Percentiles rank a stretch among this genome's conserved stretches.
phyloP scores from a whole-genome alignment of 2,113 vertebrate genomes.

The Anser cygnoides region DNA sequence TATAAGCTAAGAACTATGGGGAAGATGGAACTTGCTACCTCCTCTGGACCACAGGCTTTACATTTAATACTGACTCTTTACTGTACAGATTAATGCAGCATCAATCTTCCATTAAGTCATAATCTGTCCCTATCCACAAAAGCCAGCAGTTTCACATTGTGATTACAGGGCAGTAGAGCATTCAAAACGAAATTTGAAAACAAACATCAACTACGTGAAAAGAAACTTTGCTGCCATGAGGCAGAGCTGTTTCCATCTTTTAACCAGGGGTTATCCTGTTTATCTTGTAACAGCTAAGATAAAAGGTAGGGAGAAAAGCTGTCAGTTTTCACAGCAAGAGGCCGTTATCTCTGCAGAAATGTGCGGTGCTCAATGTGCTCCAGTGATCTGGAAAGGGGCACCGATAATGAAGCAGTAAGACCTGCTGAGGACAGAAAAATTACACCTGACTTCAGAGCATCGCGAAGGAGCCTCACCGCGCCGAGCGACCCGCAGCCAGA shows the following conservation, averaged over 20 bases:
- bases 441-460: background rate
- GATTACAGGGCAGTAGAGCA: background rate
- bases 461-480: rapidly evolving
- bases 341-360: rapidly evolving
- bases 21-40: background rate
- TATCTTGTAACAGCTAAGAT: background rate
- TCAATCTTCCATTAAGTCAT: background rate
- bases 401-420: rapidly evolving
- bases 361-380: rapidly evolving
- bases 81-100: background rate
- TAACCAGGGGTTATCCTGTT: rapidly evolving
- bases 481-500: background rate
- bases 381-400: background rate
- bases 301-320: background rate
- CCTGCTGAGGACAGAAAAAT: background rate
- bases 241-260: background rate
- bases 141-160: background rate
- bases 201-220: rapidly evolving
- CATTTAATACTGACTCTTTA: background rate
- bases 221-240: background rate
- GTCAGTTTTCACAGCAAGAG: rapidly evolving
- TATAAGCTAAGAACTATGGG: rapidly evolving
- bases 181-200: background rate
- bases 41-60: background rate
- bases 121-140: background rate